Percentiles rank a stretch among this genome's conserved stretches.
Conservation (phyloP, 2,888 invertebrate species). For the Drosophila ustulata region DNA sequence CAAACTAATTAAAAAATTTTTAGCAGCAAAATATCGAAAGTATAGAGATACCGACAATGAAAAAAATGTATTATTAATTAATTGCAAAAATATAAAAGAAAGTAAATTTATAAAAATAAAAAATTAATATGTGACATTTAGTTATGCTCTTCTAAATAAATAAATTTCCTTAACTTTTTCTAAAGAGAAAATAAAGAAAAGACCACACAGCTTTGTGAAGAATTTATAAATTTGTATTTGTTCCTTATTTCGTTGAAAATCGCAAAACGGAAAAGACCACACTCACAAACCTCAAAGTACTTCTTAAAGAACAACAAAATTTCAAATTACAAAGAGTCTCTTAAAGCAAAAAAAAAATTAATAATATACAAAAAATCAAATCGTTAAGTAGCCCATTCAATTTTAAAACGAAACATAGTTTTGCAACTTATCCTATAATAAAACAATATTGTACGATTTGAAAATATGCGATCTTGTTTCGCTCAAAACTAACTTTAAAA, state of each 20-base stretch:
- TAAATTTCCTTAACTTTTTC: conserved; percentile 72
- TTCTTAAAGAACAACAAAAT: conserved; percentile 14
- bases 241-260: conserved; percentile 53
- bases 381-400: conserved; percentile 72
- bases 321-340: conserved; percentile 37
- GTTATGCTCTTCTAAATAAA: conserved; percentile 77
- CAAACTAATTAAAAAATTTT: conserved; percentile 79
- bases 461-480: conserved; percentile 19
- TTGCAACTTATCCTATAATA: conserved; percentile 65
- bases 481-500: conserved; percentile 13
- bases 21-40: conserved; percentile 65
- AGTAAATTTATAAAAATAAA: conserved; percentile 32
- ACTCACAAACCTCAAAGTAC: conserved; percentile 38
- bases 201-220: conserved; percentile 50
- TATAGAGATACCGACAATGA: conserved; percentile 33
- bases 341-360: conserved; percentile 30
- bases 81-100: conserved; percentile 40
- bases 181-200: conserved; percentile 40
- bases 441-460: conserved; percentile 67
- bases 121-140: conserved; percentile 66
- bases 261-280: conserved; percentile 20
- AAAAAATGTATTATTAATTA: conserved; percentile 45
- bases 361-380: conserved; percentile 41
- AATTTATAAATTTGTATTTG: conserved; percentile 64
- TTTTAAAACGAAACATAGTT: conserved; percentile 68